A percentile compares a stretch with the other conserved stretches of the same genome.
Conservation (phyloP, 2,888 invertebrate species). For the Yponomeuta malinellus region DNA sequence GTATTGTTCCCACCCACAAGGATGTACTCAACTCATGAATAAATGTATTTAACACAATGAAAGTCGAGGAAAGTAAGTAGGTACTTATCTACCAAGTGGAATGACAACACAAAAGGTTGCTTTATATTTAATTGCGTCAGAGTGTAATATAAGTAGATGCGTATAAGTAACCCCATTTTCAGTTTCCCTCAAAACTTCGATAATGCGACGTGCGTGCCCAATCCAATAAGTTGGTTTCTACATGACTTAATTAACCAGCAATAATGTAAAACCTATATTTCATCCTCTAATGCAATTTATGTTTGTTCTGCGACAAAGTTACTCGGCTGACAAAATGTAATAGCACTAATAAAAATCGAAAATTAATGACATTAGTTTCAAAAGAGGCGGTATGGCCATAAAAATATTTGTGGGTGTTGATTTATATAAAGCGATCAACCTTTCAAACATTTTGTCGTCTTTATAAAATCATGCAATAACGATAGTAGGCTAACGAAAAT, state of each 20-base stretch:
- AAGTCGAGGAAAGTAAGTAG: conserved; percentile 18
- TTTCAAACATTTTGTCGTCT: neutral
- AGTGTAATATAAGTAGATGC: neutral
- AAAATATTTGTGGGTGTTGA: neutral
- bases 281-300: too few species aligned
- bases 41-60: conserved; percentile 23
- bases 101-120: conserved; percentile 5
- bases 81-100: conserved; percentile 17
- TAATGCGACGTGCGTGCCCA: too few species aligned
- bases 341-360: too few species aligned
- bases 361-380: neutral
- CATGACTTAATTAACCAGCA: too few species aligned
- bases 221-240: too few species aligned
- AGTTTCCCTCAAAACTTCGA: too few species aligned
- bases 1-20: neutral
- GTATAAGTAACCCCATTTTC: too few species aligned
- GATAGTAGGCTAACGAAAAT: too few species aligned
- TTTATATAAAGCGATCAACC: neutral
- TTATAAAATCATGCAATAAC: neutral
- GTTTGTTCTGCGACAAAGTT: too few species aligned
- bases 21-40: conserved; percentile 23
- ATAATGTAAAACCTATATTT: too few species aligned
- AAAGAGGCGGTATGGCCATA: neutral
- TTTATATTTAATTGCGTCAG: neutral
- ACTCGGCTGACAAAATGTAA: too few species aligned